Conservation (phyloP, 2,113 vertebrate genomes). For the Sphaerodactylus townsendi region DNA sequence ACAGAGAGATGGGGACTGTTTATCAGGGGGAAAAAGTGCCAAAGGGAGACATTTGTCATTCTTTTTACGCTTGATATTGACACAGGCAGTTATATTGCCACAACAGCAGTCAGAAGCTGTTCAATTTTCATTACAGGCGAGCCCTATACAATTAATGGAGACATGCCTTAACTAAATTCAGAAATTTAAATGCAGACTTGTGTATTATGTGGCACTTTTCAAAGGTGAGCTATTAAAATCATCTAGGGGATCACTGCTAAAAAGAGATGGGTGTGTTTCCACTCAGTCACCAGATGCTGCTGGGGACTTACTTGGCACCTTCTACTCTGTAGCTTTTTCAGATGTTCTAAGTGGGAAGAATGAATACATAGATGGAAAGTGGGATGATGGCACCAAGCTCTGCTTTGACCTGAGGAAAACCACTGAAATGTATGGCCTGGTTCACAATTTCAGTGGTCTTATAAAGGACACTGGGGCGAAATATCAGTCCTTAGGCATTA, state of each 20-base stretch:
- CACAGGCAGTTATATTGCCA: neutral
- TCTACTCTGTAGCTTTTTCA: neutral
- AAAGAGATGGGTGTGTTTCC: neutral
- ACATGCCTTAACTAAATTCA: neutral
- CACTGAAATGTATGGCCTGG: too few relatives aligned
- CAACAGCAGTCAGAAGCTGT: neutral
- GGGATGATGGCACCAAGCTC: too few relatives aligned
- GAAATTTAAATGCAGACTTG: neutral
- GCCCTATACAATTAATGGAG: slow-evolving; percentile 2
- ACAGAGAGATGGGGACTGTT: neutral
- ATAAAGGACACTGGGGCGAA: neutral
- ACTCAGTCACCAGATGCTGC: neutral
- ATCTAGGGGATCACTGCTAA: neutral
- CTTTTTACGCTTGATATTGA: neutral
- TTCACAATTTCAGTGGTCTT: neutral
- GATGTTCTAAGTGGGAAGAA: too few relatives aligned
- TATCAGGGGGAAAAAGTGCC: neutral
- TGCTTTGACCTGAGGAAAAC: too few relatives aligned
- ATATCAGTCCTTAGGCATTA: neutral
- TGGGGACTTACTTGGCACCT: neutral
- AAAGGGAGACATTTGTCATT: neutral
- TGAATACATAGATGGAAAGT: too few relatives aligned
- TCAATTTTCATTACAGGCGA: neutral
- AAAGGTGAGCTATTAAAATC: neutral
- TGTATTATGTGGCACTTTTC: neutral